phyloP scores from a whole-genome alignment of 2,888 invertebrate genomes.

The Sphecodes monilicornis region DNA sequence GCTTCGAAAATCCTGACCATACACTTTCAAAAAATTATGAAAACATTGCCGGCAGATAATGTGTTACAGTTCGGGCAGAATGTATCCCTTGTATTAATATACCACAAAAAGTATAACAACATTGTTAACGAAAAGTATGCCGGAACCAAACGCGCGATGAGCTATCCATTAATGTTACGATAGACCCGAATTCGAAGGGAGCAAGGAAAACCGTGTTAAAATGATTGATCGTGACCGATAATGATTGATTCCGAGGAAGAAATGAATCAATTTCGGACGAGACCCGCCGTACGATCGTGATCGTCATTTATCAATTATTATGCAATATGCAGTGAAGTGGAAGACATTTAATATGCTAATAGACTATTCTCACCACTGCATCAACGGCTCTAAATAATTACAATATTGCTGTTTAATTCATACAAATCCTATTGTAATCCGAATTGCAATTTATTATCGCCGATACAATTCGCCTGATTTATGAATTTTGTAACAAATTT shows the following conservation, averaged over 20 bases:
- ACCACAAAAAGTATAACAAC: background rate
- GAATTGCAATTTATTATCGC: background rate
- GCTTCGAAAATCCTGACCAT: no score
- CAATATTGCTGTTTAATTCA: constrained; percentile 29
- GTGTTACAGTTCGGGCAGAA: background rate
- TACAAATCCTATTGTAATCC: background rate
- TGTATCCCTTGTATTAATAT: background rate
- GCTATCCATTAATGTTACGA: constrained; percentile 1
- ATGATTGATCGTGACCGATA: constrained; percentile 33
- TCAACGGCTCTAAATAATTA: constrained; percentile 24
- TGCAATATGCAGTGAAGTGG: constrained; percentile 1
- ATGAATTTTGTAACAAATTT: constrained; percentile 15
- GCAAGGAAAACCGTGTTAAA: constrained; percentile 11
- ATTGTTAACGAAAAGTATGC: background rate
- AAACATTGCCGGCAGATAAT: no score
- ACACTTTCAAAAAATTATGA: no score
- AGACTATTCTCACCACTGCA: constrained; percentile 9
- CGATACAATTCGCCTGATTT: background rate
- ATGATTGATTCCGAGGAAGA: constrained; percentile 28
- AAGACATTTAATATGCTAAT: constrained; percentile 20
- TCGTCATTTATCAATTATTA: constrained; percentile 34
- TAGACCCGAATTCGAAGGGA: background rate
- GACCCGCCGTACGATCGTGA: background rate
- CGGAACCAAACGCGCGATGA: background rate
- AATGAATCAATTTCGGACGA: constrained; percentile 17